Percentiles rank a stretch among this genome's conserved stretches.
These are phyloP conservation scores for Hormaphis cornu DNA, from an alignment of 1,140 invertebrate genomes.

Conservation along the genomic window DNA sequence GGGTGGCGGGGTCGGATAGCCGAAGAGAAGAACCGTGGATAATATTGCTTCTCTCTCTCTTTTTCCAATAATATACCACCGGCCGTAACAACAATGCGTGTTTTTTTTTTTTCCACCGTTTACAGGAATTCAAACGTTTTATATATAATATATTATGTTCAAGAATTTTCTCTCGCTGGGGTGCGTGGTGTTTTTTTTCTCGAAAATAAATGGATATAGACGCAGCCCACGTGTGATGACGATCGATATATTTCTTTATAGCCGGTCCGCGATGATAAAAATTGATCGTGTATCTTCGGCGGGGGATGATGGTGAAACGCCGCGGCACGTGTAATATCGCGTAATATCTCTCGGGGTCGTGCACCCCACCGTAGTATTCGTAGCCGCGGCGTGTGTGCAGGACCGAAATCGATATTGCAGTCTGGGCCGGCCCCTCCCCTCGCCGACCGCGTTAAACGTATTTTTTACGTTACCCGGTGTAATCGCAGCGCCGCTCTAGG, in stretches of 20 bases:
- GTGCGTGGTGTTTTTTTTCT: slow-evolving; percentile 4
- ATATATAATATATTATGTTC: too few relatives aligned
- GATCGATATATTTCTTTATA: too few relatives aligned
- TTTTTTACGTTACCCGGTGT: neutral
- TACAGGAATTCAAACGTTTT: slow-evolving; percentile 3
- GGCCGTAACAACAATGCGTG: neutral
- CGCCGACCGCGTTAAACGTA: neutral
- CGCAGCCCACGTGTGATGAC: too few relatives aligned
- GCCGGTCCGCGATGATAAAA: too few relatives aligned
- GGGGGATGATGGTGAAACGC: neutral
- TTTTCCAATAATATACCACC: neutral
- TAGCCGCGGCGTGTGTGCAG: neutral
- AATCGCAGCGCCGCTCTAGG: neutral
- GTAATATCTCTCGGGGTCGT: slow-evolving; percentile 25
- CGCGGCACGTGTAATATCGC: slow-evolving; percentile 14
- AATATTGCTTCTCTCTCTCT: too few relatives aligned
- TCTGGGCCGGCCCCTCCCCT: slow-evolving; percentile 28
- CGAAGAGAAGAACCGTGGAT: too few relatives aligned
- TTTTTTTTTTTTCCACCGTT: neutral
- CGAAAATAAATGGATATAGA: too few relatives aligned
- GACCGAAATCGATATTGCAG: slow-evolving; percentile 28
- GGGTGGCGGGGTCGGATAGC: too few relatives aligned
- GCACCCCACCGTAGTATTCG: neutral
- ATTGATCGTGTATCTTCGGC: neutral
- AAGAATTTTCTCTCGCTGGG: neutral